Evolutionary conservation across 1,140 invertebrate genomes (phyloP), one percentile per base, ranked within the genome.

Genomic region (Hermatobates lingyangjiaoensis): DNA sequence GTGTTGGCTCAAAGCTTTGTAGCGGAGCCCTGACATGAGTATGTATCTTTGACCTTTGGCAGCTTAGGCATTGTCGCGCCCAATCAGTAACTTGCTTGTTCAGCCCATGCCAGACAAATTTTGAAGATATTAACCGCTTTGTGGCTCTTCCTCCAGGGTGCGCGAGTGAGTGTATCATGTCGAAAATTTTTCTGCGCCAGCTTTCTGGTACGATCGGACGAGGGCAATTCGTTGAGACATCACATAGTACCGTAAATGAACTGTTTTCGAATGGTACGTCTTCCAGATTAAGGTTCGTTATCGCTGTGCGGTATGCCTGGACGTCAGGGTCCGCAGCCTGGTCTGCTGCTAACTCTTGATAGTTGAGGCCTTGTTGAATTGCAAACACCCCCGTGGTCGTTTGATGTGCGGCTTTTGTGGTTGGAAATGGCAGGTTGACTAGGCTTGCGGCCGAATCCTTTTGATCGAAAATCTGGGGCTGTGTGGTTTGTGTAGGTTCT

Each of bases 321-420:
- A n/a, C n/a, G n/a, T n/a, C n/a, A n/a, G n/a, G 21, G 7, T 21
- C 4, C 23, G 38, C 20, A n/a, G 44, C 25, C 18, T 54, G 18
- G 42, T 57, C 44, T 24, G 44, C 54, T 47, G 58, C 55, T 3
- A 27, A 27, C 24, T 40, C 14, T 18, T 26, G 38, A 49, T 61
- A 66, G 15, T 60, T 56, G n/a, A 67, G 56, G 15, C 34, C 52
- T 3, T 14, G 28, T 1, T 71, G 57, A 2, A 71, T 59, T 15
- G 61, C 27, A 55, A 70, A 61, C 46, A 76, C 72, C 14, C 67
- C 64, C 14, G 71, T 50, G 56, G 73, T 67, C 54, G 73, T 75
- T 0, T 61, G 63, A 50, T 67, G 62, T 0, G 54, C 61, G 3
- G 63, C 61, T 52, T 68, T 67, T 0, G 59, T 52, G 1, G 70